Evolutionary conservation across 2,888 invertebrate species (phyloP), one percentile per base, ranked within the genome.

Genomic region (Oconnorella tubifera): DNA sequence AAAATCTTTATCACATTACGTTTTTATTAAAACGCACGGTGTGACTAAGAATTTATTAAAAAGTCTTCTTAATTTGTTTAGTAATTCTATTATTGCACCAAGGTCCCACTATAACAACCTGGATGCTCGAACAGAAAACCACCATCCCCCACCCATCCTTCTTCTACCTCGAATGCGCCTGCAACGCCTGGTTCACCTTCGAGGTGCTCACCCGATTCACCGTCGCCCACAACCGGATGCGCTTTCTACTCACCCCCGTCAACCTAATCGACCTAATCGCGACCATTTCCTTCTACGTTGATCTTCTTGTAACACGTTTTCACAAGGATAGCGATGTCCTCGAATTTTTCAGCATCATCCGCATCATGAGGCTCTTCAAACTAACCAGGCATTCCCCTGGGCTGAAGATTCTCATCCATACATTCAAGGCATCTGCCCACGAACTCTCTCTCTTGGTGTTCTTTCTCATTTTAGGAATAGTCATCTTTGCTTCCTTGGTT

Each of bases 91-190:
- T n/a, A n/a, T n/a, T n/a, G n/a, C n/a, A n/a, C n/a, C n/a, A n/a
- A n/a, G n/a, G n/a, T n/a, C n/a, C n/a, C n/a, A n/a, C n/a, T n/a
- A n/a, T n/a, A n/a, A n/a, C n/a, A n/a, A n/a, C n/a, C n/a, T n/a
- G n/a, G n/a, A n/a, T n/a, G n/a, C n/a, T n/a, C n/a, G n/a, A n/a
- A n/a, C n/a, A 85, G 77, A 78, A 89, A 76, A 90, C 91, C 83
- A 97, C 96, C 62, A 95, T 94, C 84, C 94, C 97, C 68, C 97
- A 96, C 84, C 88, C 92, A 73, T 89, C 90, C 50, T 95, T 95
- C 84, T 91, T 92, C 83, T 92, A 91, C 77, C 89, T 96, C 67
- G 95, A 96, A 78, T 88, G 92, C 75, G 87, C 92, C 62, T 95
- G 95, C 84, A 96, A 96, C 79, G 79, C 91, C 40, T 97, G 95